These are phyloP conservation scores for Ophiothrix spiculata DNA, from an alignment of 35 echinoderm and acorn worm species.

Conservation along the genomic window DNA sequence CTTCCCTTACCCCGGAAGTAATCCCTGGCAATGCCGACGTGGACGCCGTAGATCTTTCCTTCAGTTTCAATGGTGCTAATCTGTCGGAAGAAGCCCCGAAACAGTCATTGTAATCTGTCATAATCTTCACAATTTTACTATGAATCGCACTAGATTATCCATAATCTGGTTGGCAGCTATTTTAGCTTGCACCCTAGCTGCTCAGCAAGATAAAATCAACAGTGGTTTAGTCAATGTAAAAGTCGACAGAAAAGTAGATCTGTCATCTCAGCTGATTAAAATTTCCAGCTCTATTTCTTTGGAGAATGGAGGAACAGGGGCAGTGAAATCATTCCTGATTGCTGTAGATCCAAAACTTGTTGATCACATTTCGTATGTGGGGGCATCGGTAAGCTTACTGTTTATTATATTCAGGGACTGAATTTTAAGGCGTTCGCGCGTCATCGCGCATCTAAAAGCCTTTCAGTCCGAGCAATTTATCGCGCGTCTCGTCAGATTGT, in stretches of 20 bases:
- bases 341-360: conserved; percentile 64
- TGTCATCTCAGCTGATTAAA: conserved; percentile 89
- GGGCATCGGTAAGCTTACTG: conserved; percentile 84
- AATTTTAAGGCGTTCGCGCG: no score
- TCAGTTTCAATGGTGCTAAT: neutral
- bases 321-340: conserved; percentile 52
- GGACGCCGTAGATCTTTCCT: neutral
- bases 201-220: conserved; percentile 59
- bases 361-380: conserved; percentile 53
- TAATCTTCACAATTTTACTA: neutral
- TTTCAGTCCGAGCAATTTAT: no score
- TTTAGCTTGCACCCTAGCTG: conserved; percentile 23
- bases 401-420: no score
- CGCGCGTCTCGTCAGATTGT: no score
- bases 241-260: conserved; percentile 80
- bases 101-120: neutral
- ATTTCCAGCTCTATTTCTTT: conserved; percentile 49
- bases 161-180: neutral
- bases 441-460: no score
- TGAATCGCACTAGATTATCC: neutral
- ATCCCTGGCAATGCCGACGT: conserved; percentile 1
- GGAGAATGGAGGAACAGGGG: conserved; percentile 58
- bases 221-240: conserved; percentile 72
- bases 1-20: neutral
- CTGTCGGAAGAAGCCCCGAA: no score